Conservation (phyloP, 2,888 invertebrate genomes). For the Plebejus anna region DNA sequence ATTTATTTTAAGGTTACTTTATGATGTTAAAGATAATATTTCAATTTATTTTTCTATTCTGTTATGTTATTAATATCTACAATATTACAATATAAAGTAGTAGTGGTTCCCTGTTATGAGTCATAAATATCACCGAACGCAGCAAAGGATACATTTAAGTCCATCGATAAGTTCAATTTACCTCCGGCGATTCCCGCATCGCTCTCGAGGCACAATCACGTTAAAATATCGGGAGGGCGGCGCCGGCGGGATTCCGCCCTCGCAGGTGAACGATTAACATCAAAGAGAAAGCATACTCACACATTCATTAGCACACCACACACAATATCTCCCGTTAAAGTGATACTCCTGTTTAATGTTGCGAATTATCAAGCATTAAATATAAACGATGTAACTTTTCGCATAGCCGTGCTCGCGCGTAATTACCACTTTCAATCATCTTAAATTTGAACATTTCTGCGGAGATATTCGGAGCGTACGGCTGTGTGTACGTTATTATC, state of each 20-base stretch:
- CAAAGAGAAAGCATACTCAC: neutral
- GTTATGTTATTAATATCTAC: neutral
- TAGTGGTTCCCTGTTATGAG: neutral
- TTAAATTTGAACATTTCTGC: constrained; percentile 23
- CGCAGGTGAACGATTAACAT: constrained; percentile 11
- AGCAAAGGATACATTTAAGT: neutral
- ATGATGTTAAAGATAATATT: neutral
- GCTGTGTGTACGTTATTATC: constrained; percentile 21
- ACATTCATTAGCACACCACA: neutral
- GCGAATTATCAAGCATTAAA: constrained; percentile 3
- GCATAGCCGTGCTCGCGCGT: neutral
- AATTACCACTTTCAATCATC: constrained; percentile 14
- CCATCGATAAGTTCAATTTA: neutral
- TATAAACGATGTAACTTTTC: constrained; percentile 8
- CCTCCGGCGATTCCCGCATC: neutral
- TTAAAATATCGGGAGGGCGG: constrained; percentile 6
- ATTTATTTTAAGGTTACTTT: neutral
- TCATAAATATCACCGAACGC: neutral
- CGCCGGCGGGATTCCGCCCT: neutral
- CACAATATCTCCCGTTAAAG: neutral
- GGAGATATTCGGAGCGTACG: constrained; percentile 16
- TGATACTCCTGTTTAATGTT: neutral
- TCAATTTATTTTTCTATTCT: neutral
- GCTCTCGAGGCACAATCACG: neutral
- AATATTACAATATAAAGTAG: neutral